These are phyloP conservation scores for Nycticryphes semicollaris DNA, from an alignment of 2,113 vertebrate genomes.

Conservation along the genomic window DNA sequence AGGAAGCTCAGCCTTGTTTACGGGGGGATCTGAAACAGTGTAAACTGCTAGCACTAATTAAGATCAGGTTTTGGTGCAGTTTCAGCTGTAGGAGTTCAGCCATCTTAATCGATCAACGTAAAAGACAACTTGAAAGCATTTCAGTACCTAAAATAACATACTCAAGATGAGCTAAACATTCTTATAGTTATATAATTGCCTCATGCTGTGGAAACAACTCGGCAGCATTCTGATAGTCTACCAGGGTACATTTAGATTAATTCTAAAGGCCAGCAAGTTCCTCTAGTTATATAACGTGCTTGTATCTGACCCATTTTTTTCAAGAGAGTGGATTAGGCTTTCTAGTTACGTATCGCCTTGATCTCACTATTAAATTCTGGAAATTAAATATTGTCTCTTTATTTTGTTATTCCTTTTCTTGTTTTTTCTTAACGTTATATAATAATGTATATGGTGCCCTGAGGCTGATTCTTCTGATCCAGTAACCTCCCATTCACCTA, in stretches of 20 bases:
- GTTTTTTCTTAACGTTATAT: background rate
- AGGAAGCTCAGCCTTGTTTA: background rate
- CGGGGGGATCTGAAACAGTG: background rate
- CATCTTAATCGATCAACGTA: background rate
- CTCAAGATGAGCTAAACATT: background rate
- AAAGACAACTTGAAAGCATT: background rate
- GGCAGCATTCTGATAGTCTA: background rate
- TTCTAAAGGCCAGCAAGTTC: background rate
- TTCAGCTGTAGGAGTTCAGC: background rate
- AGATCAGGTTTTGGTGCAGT: background rate
- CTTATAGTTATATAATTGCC: background rate
- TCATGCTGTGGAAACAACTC: background rate
- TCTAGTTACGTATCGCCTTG: background rate
- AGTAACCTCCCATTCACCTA: background rate
- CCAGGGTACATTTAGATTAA: background rate
- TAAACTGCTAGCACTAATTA: background rate
- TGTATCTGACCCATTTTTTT: background rate
- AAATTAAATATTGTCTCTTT: background rate
- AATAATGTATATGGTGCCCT: slow-evolving; percentile 17
- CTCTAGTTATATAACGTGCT: background rate
- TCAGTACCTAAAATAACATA: background rate
- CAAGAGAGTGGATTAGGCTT: background rate
- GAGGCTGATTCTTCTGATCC: slow-evolving; percentile 30
- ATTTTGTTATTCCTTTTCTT: background rate
- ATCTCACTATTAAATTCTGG: background rate